Evolutionary conservation across 37 sponge, comb jelly and placozoan genomes (phyloP).

Genomic region (Corticium candelabrum): DNA sequence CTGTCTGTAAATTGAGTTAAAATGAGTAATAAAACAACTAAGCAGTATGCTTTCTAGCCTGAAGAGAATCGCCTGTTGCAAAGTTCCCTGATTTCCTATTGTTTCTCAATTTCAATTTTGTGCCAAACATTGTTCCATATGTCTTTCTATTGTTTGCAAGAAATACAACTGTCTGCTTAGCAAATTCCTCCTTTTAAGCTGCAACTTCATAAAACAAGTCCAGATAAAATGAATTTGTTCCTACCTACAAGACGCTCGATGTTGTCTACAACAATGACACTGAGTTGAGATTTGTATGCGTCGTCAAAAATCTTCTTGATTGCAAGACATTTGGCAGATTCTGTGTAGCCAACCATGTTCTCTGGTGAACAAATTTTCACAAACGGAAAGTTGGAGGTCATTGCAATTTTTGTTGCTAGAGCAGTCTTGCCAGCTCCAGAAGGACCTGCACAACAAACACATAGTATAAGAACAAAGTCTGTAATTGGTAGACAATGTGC

Average conservation of each 20-base stretch:
- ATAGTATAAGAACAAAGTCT: neutral
- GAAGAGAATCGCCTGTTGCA: too few species aligned
- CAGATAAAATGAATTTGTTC: neutral
- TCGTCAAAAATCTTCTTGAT: conserved; percentile 96
- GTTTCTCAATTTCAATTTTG: too few species aligned
- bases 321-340: conserved; percentile 67
- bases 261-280: conserved; percentile 92
- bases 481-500: neutral
- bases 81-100: too few species aligned
- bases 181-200: too few species aligned
- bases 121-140: too few species aligned
- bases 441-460: conserved; percentile 14
- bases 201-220: too few species aligned
- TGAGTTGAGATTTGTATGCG: conserved; percentile 93
- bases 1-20: too few species aligned
- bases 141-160: too few species aligned
- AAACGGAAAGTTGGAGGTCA: conserved; percentile 68
- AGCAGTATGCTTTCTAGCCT: too few species aligned
- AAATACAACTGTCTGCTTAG: too few species aligned
- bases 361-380: conserved; percentile 70
- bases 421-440: conserved; percentile 91
- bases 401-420: conserved; percentile 80
- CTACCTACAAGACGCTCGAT: conserved; percentile 80
- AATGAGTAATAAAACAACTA: too few species aligned
- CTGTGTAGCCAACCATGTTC: conserved; percentile 80